These are phyloP conservation scores for Pomatorhinus ruficollis DNA, from an alignment of 2,113 vertebrate species.

Conservation along the genomic window DNA sequence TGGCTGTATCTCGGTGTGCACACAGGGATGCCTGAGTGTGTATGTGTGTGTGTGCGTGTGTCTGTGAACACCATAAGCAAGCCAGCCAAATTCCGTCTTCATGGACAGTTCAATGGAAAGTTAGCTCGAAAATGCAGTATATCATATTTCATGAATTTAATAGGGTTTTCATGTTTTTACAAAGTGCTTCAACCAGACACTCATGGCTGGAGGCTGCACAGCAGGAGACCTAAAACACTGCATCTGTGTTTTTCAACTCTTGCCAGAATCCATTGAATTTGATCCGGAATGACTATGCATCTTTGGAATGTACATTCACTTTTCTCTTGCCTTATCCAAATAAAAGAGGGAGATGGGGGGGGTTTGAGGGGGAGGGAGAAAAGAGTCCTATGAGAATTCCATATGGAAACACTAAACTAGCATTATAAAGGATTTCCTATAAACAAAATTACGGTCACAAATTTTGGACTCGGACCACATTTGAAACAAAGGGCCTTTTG, in stretches of 20 bases:
- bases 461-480: conserved; percentile 77
- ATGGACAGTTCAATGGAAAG: conserved; percentile 82
- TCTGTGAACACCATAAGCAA: background rate
- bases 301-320: conserved; percentile 96
- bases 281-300: conserved; percentile 97
- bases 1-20: background rate
- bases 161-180: conserved; percentile 88
- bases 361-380: background rate
- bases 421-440: conserved; percentile 88
- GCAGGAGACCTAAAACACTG: conserved; percentile 80
- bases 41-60: background rate
- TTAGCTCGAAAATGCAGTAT: conserved; percentile 74
- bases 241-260: conserved; percentile 90
- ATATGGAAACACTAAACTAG: conserved; percentile 87
- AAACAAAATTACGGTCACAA: conserved; percentile 86
- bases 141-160: conserved; percentile 88
- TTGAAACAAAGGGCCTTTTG: conserved; percentile 79
- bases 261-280: conserved; percentile 95
- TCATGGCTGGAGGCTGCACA: conserved; percentile 84
- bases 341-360: conserved; percentile 58
- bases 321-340: conserved; percentile 85
- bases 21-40: background rate
- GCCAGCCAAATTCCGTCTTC: conserved; percentile 76
- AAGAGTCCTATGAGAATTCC: conserved; percentile 87
- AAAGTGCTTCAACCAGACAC: conserved; percentile 85